A percentile compares a stretch with the other conserved stretches of the same genome.
These are phyloP conservation scores for Phalanger gymnotis DNA, from an alignment of 2,797 vertebrate species.

Conservation along the genomic window DNA sequence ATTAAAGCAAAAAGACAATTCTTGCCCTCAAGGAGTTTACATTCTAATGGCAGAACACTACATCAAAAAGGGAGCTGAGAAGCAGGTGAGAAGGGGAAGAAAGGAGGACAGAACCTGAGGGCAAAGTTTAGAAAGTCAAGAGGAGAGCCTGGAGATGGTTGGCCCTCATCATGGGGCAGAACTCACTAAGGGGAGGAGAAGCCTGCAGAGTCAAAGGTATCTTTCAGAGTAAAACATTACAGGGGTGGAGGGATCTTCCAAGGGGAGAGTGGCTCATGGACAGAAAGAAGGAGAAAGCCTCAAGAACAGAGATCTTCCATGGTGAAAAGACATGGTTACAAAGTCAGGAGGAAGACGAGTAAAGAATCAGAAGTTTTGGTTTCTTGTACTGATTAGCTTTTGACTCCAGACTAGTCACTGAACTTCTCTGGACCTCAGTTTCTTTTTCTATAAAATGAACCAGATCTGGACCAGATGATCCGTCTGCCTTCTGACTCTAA, in stretches of 20 bases:
- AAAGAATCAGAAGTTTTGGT: not conserved
- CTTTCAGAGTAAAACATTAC: not conserved
- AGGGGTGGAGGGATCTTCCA: not conserved
- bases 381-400: not conserved
- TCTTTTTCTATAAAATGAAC: not conserved
- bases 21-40: slow-evolving; percentile 17
- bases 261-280: not conserved
- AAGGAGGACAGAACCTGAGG: not conserved
- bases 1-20: not conserved
- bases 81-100: not conserved
- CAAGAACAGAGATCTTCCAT: not conserved
- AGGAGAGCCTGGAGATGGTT: not conserved
- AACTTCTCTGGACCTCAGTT: not conserved
- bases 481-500: not conserved
- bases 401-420: not conserved
- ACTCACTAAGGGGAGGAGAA: not conserved
- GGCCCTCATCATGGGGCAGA: not conserved
- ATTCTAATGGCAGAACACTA: not conserved
- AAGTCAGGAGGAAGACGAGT: not conserved
- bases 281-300: not conserved
- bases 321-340: not conserved
- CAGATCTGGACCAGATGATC: not conserved
- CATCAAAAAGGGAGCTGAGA: not conserved
- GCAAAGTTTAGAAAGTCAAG: not conserved
- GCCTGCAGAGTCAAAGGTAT: not conserved